phyloP scores from a whole-genome alignment of 2,888 invertebrate genomes.

The Orchesellides sinensis region DNA sequence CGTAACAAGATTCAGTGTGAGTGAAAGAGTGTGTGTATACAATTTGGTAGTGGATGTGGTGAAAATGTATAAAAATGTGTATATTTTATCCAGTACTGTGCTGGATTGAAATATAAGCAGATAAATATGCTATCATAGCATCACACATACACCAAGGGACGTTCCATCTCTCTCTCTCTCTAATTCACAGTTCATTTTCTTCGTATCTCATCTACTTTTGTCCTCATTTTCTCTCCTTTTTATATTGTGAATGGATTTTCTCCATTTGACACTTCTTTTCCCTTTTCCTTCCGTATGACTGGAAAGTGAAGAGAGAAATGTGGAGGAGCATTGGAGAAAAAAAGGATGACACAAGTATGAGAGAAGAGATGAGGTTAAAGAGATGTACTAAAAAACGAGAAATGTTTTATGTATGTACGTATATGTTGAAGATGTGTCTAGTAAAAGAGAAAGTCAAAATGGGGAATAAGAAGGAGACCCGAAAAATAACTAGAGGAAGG shows the following conservation, averaged over 20 bases:
- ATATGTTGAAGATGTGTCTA: slow-evolving; percentile 1
- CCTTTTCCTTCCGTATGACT: slow-evolving; percentile 24
- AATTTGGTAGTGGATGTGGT: no score
- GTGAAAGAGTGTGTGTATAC: slow-evolving; percentile 10
- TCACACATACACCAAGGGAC: slow-evolving; percentile 20
- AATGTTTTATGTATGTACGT: neutral
- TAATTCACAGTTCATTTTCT: neutral
- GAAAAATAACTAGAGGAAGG: neutral
- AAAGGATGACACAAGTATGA: neutral
- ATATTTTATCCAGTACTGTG: no score
- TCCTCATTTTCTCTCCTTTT: neutral
- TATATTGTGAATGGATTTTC: slow-evolving; percentile 42
- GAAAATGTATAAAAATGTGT: no score
- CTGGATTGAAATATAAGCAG: no score
- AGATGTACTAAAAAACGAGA: neutral
- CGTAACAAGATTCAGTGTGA: neutral
- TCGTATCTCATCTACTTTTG: slow-evolving; percentile 9
- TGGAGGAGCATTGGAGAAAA: neutral
- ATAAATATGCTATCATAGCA: slow-evolving; percentile 14
- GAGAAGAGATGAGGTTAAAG: slow-evolving; percentile 24
- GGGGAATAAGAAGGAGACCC: neutral
- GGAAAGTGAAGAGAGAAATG: neutral
- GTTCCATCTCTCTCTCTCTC: no score
- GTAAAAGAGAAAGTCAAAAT: neutral
- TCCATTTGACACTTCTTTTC: slow-evolving; percentile 61